Conservation (phyloP, 2,888 invertebrate genomes). For the Hirtodrosophila confusa region DNA sequence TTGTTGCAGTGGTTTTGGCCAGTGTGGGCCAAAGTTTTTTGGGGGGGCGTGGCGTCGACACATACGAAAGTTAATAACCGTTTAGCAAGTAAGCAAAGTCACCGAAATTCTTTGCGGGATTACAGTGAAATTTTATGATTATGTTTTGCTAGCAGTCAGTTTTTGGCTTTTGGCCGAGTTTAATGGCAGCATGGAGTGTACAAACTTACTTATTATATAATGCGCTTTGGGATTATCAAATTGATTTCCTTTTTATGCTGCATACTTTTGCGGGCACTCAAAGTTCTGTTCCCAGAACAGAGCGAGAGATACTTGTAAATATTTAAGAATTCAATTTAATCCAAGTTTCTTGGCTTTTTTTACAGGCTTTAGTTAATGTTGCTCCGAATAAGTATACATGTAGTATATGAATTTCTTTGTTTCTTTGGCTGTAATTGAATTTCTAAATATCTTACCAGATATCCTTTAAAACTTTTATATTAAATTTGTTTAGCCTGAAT, state of each 20-base stretch:
- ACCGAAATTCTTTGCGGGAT: constrained; percentile 49
- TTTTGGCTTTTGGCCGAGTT: constrained; percentile 21
- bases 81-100: constrained; percentile 65
- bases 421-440: too few species aligned
- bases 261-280: constrained; percentile 28
- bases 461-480: too few species aligned
- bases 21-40: neutral
- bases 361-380: too few species aligned
- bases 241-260: constrained; percentile 50
- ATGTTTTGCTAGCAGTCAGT: constrained; percentile 55
- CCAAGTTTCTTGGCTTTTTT: too few species aligned
- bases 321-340: too few species aligned
- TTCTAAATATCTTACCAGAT: too few species aligned
- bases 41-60: constrained; percentile 40
- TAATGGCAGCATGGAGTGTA: constrained; percentile 9
- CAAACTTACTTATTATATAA: constrained; percentile 14
- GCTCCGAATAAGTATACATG: too few species aligned
- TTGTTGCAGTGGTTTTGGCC: constrained; percentile 10
- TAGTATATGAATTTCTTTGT: too few species aligned
- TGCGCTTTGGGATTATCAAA: constrained; percentile 52
- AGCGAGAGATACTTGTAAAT: too few species aligned
- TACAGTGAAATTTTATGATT: constrained; percentile 55
- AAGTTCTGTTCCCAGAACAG: neutral
- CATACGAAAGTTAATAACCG: constrained; percentile 76
- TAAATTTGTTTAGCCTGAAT: too few species aligned